phyloP scores from a whole-genome alignment of 2,797 vertebrate species.

The Novumbra hubbsi region DNA sequence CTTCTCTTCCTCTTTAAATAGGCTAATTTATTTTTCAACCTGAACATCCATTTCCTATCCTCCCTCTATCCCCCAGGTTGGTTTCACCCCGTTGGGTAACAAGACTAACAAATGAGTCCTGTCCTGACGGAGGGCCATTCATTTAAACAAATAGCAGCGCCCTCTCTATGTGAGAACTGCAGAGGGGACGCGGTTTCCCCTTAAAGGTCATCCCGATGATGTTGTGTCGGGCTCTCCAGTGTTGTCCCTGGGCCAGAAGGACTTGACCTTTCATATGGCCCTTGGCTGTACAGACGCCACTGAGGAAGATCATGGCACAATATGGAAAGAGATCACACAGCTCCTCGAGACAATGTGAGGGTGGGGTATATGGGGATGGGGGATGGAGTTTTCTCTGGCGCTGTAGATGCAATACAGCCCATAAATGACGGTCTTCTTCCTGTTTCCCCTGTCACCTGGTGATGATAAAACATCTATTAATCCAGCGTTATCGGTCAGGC shows the following conservation, averaged over 20 bases:
- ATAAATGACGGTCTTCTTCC: constrained; percentile 59
- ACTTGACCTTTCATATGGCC: constrained; percentile 57
- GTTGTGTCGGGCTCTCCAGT: constrained; percentile 31
- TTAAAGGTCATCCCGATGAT: constrained; percentile 57
- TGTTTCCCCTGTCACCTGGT: constrained; percentile 62
- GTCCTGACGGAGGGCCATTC: constrained; percentile 46
- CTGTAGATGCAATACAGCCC: constrained; percentile 62
- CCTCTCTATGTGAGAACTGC: constrained; percentile 37
- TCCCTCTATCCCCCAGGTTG: constrained; percentile 38
- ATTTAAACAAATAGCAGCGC: constrained; percentile 55
- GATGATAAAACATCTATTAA: constrained; percentile 72
- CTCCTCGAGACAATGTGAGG: constrained; percentile 27
- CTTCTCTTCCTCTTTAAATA: constrained; percentile 63
- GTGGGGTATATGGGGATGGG: constrained; percentile 3
- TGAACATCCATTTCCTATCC: constrained; percentile 61
- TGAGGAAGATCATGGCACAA: constrained; percentile 24
- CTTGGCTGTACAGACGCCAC: constrained; percentile 31
- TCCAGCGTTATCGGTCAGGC: constrained; percentile 68
- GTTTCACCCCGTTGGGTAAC: constrained; percentile 55
- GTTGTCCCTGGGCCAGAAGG: constrained; percentile 24
- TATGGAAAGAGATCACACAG: constrained; percentile 23
- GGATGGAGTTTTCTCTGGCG: constrained; percentile 37
- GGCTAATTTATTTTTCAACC: constrained; percentile 55
- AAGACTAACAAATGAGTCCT: constrained; percentile 66
- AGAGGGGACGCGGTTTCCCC: constrained; percentile 28